Base-by-base conservation (phyloP, 2,113 vertebrate species). In the Brachionichthys hirsutus region DNA sequence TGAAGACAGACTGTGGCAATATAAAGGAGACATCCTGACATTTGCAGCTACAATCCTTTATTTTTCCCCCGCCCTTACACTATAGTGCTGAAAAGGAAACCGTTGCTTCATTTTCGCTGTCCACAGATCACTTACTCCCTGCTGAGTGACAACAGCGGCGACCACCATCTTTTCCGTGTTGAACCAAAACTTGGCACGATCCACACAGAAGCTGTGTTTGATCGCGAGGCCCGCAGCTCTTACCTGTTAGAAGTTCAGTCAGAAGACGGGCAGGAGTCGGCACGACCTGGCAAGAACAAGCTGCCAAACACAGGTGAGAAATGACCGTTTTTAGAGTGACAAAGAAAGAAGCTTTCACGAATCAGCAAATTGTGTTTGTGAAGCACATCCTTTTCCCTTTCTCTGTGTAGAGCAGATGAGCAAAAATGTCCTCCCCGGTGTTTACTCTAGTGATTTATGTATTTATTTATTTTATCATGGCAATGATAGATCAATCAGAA, bases 181-280 rank as follows among this genome's bases (percentile, higher is more conserved):
- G 92, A 94, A 67, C 81, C 94, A 0, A 74, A 87, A 67, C 85
- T 92, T 17, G 94, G 94, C 30, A 86, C 89, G 64, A 90, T 96
- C 80, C 92, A 89, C 80, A 95, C 93, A 2, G 87, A 92, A 55
- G 88, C 93, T 0, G 90, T 94, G 62, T 95, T 95, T 81, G 94
- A 95, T 48, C 91, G 94, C 4, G 95, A 96, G 80, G 89, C 91
- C 36, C 94, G 93, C 19, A 86, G 90, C 15, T 94, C 94, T 15
- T 95, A 94, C 68, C 86, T 95, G 16, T 82, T 96, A 54, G 95
- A 96, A 77, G 89, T 96, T 49, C 91, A 92, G 70, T 94, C 94
- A 12, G 85, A 89, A 55, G 94, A 96, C 54, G 91, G 93, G 1
- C 92, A 89, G 82, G 94, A 94, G 61, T 95, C 94, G 0, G 92